These are phyloP conservation scores for Cylas formicarius DNA, from an alignment of 1,140 invertebrate genomes.

Conservation along the genomic window DNA sequence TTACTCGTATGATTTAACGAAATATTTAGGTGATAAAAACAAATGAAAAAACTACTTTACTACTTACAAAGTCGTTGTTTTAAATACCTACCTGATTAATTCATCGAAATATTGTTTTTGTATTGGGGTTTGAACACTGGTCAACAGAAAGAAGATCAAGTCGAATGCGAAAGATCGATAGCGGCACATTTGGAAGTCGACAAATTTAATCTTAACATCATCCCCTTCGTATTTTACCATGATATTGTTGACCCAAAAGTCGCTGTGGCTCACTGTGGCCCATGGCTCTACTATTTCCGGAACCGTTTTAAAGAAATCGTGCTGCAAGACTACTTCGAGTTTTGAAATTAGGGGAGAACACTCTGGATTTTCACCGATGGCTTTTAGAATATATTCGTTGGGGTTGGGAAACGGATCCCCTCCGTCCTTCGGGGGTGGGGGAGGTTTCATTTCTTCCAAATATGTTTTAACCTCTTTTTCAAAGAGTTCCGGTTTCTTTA, in stretches of 20 bases:
- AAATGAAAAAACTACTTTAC: no score
- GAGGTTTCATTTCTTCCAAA: constrained; percentile 19
- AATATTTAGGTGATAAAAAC: no score
- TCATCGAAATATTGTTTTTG: constrained; percentile 41
- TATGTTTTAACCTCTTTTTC: constrained; percentile 40
- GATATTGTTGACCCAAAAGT: constrained; percentile 59
- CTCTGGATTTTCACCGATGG: neutral
- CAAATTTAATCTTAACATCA: constrained; percentile 48
- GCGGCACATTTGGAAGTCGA: constrained; percentile 56
- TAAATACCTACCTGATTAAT: constrained; percentile 37
- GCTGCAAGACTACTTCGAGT: neutral
- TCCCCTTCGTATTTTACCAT: constrained; percentile 38
- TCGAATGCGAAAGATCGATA: constrained; percentile 49
- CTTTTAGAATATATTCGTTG: neutral
- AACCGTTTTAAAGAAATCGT: no score
- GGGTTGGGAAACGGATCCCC: no score
- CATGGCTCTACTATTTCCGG: constrained; percentile 42
- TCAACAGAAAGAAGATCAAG: constrained; percentile 51
- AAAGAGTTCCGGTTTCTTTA: constrained; percentile 46
- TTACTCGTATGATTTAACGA: no score
- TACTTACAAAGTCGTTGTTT: no score
- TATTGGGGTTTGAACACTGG: constrained; percentile 43
- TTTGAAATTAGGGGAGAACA: neutral
- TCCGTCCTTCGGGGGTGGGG: neutral
- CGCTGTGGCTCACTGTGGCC: constrained; percentile 48